phyloP scores from a whole-genome alignment of 2,888 invertebrate genomes.

The Trachelus tabidus region DNA sequence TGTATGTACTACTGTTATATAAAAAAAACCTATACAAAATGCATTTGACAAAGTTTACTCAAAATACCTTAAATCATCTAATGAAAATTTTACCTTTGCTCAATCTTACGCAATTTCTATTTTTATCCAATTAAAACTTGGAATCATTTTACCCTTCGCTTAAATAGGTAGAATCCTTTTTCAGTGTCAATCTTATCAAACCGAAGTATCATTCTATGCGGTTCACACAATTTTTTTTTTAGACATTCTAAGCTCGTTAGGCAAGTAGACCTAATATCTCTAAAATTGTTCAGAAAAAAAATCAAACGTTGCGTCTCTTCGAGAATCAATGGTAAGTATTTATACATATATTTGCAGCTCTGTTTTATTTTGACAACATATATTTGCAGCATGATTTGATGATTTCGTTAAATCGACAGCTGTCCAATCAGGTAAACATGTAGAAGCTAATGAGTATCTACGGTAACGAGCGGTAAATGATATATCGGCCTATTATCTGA shows the following conservation, averaged over 20 bases:
- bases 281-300: neutral
- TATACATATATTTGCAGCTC: no score
- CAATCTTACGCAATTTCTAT: neutral
- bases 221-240: neutral
- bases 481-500: neutral
- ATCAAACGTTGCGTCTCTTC: neutral
- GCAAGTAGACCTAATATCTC: neutral
- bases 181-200: neutral
- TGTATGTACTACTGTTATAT: constrained; percentile 5
- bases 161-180: neutral
- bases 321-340: neutral
- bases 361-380: neutral
- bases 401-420: neutral
- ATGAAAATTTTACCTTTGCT: neutral
- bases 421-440: neutral
- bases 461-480: neutral
- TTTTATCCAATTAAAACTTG: neutral
- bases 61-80: neutral
- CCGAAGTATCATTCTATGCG: neutral
- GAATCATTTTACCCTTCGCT: neutral
- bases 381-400: neutral
- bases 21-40: neutral
- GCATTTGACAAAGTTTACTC: neutral
- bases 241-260: neutral
- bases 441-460: neutral